Percentiles rank a stretch among this genome's conserved stretches.
phyloP scores from a whole-genome alignment of 1,140 invertebrate species.

The Trissolcus basalis region DNA sequence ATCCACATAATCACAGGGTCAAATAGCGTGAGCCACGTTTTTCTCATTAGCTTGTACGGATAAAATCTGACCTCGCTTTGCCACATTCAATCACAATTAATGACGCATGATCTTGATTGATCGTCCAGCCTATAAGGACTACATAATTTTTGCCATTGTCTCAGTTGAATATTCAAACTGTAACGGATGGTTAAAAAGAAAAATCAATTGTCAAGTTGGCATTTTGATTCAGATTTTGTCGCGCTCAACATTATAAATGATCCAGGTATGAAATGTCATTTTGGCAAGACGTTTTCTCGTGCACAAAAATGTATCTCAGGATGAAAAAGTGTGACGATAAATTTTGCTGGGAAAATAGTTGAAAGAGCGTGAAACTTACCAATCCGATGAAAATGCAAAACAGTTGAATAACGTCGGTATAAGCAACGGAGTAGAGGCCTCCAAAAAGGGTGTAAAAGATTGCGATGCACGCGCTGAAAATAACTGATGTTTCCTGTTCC shows the following conservation, averaged over 20 bases:
- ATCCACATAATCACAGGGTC: conserved; percentile 57
- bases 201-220: too few species aligned
- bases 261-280: too few species aligned
- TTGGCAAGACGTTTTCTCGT: too few species aligned
- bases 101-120: conserved; percentile 50
- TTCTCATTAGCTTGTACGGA: conserved; percentile 59
- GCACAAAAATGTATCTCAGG: neutral
- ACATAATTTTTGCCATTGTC: conserved; percentile 12
- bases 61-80: conserved; percentile 53
- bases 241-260: too few species aligned
- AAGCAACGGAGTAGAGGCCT: conserved; percentile 97
- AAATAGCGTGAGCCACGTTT: conserved; percentile 50
- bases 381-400: conserved; percentile 99
- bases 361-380: conserved; percentile 75
- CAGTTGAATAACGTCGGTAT: conserved; percentile 98
- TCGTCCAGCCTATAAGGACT: conserved; percentile 23
- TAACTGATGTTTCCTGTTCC: conserved; percentile 93
- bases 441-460: conserved; percentile 98
- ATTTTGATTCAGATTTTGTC: too few species aligned
- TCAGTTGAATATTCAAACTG: too few species aligned
- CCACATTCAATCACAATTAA: conserved; percentile 50
- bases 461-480: conserved; percentile 96
- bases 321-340: neutral
- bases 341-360: neutral
- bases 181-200: too few species aligned